Conservation (phyloP, 2,113 vertebrate species). For the Festucalex cinctus region DNA sequence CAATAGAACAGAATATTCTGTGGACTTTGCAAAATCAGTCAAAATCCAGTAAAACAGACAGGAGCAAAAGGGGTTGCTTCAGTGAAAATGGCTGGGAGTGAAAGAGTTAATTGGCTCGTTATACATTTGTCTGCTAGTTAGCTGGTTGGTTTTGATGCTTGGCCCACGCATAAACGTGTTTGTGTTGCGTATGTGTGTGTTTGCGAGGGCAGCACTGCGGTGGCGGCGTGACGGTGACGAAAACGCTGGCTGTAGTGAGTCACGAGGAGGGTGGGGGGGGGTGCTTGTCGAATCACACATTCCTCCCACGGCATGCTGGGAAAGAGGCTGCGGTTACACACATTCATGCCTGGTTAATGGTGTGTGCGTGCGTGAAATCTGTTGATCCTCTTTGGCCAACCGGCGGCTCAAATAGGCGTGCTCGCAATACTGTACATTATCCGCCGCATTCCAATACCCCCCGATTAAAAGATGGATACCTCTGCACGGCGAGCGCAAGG, state of each 20-base stretch:
- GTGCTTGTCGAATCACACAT: neutral
- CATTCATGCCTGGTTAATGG: slow-evolving; percentile 7
- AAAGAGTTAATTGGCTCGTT: neutral
- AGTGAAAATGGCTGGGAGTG: too few relatives aligned
- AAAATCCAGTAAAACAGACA: too few relatives aligned
- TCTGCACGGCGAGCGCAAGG: slow-evolving; percentile 41
- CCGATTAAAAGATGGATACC: slow-evolving; percentile 42
- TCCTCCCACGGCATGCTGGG: slow-evolving; percentile 5
- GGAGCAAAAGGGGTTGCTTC: too few relatives aligned
- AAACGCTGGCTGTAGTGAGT: slow-evolving; percentile 2
- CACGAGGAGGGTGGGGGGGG: neutral
- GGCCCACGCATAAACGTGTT: neutral
- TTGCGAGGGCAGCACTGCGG: neutral
- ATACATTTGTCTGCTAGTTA: neutral
- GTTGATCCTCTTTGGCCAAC: slow-evolving; percentile 35
- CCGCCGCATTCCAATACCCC: slow-evolving; percentile 50
- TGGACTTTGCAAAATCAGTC: too few relatives aligned
- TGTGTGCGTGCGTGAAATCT: slow-evolving; percentile 27
- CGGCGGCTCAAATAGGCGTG: slow-evolving; percentile 27
- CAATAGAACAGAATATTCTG: too few relatives aligned
- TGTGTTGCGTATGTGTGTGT: neutral
- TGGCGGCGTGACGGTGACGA: neutral
- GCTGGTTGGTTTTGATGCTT: neutral
- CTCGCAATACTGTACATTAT: neutral
- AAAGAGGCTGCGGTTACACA: neutral